These are phyloP conservation scores for Lepus oiostolus DNA, from an alignment of 2,797 vertebrate genomes.

Conservation along the genomic window DNA sequence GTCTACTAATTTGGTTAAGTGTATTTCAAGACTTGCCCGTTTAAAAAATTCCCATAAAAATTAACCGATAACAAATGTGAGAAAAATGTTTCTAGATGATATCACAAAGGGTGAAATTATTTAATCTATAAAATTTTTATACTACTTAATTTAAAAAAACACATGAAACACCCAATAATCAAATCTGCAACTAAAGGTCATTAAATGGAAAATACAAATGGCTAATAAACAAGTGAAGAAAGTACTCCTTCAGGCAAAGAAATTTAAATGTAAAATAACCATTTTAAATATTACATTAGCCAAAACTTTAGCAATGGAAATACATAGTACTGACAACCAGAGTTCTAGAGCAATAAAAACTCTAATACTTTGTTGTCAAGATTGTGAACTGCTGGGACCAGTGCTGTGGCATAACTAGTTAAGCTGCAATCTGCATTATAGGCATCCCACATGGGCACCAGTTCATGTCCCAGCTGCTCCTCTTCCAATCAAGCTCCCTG, in stretches of 20 bases:
- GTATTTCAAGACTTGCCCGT: slow-evolving; percentile 25
- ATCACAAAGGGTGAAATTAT: not conserved
- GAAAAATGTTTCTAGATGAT: slow-evolving; percentile 37
- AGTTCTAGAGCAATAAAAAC: not conserved
- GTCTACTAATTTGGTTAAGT: slow-evolving; percentile 21
- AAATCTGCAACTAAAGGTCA: slow-evolving; percentile 14
- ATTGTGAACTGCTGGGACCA: not conserved
- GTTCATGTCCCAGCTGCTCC: no score
- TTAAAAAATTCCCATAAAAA: slow-evolving; percentile 59
- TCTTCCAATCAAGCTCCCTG: no score
- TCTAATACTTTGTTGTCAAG: not conserved
- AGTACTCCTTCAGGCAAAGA: slow-evolving; percentile 7
- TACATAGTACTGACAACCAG: not conserved
- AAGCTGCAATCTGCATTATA: no score
- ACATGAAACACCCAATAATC: not conserved
- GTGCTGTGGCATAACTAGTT: no score
- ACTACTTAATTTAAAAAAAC: not conserved
- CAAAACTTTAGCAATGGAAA: slow-evolving; percentile 6
- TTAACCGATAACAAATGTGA: slow-evolving; percentile 51
- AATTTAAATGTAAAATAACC: not conserved
- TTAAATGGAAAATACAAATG: slow-evolving; percentile 54
- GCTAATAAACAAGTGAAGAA: slow-evolving; percentile 10
- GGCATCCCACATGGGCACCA: no score
- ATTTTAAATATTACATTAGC: not conserved
- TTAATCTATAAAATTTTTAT: slow-evolving; percentile 51